Evolutionary conservation across 2,888 invertebrate species (phyloP).

Genomic region (Torymus texanus): DNA sequence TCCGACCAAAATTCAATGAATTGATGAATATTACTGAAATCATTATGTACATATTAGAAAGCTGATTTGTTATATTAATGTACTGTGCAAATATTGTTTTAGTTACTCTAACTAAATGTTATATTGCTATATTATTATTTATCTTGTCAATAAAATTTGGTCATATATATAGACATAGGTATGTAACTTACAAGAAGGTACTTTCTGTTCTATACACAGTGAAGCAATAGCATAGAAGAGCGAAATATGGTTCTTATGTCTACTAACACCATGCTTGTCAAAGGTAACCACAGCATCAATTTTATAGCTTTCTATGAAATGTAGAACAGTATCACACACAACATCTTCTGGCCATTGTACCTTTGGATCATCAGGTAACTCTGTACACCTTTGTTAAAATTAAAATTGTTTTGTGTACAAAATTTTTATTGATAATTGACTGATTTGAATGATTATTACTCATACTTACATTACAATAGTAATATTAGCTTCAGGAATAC

Average conservation of each 20-base stretch:
- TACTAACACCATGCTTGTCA: conserved; percentile 94
- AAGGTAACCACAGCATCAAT: conserved; percentile 94
- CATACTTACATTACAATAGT: conserved; percentile 77
- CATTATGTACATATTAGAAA: too few relatives aligned
- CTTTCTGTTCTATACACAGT: conserved; percentile 84
- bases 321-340: conserved; percentile 80
- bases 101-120: too few relatives aligned
- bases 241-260: conserved; percentile 93
- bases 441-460: too few relatives aligned
- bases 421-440: too few relatives aligned
- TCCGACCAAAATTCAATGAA: conserved; percentile 5
- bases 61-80: too few relatives aligned
- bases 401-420: too few relatives aligned
- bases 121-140: too few relatives aligned
- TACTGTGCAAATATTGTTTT: too few relatives aligned
- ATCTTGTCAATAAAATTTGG: too few relatives aligned
- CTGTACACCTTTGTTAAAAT: conserved; percentile 77
- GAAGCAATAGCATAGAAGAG: conserved; percentile 89
- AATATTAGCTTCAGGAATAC: conserved; percentile 86
- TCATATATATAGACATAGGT: too few relatives aligned
- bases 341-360: conserved; percentile 85
- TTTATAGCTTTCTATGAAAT: conserved; percentile 83
- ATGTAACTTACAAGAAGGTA: conserved; percentile 82
- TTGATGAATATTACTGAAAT: too few relatives aligned
- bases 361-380: conserved; percentile 86